phyloP scores from a whole-genome alignment of 2,888 invertebrate species.

The Eurois occulta region DNA sequence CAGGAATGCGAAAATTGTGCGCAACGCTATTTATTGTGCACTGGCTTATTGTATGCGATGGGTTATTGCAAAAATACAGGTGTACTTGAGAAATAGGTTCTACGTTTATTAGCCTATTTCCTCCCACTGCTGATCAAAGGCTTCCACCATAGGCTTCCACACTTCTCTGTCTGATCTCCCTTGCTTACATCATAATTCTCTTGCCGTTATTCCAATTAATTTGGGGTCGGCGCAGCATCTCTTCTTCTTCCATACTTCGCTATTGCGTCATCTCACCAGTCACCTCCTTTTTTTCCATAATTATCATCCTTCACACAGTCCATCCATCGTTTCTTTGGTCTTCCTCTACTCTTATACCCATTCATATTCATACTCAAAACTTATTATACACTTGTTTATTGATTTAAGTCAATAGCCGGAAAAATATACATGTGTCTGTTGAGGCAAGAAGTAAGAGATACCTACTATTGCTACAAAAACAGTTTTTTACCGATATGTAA shows the following conservation, averaged over 20 bases:
- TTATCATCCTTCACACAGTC: no score
- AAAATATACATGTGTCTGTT: neutral
- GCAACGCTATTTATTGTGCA: conserved; percentile 25
- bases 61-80: conserved; percentile 7
- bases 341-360: no score
- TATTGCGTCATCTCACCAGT: no score
- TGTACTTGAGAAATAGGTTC: neutral
- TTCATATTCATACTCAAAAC: neutral
- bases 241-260: no score
- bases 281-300: no score
- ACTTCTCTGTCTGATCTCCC: neutral
- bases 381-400: neutral
- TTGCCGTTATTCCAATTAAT: no score
- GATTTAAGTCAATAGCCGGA: neutral
- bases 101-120: neutral
- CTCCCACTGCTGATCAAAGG: neutral
- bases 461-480: neutral
- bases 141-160: neutral
- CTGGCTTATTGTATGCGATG: neutral
- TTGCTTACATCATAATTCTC: neutral
- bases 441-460: neutral
- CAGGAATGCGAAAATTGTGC: conserved; percentile 44
- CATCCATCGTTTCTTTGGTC: no score
- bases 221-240: no score
- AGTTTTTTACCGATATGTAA: no score